phyloP scores from a whole-genome alignment of 2,888 invertebrate species.

The Monoplex corrugatus region DNA sequence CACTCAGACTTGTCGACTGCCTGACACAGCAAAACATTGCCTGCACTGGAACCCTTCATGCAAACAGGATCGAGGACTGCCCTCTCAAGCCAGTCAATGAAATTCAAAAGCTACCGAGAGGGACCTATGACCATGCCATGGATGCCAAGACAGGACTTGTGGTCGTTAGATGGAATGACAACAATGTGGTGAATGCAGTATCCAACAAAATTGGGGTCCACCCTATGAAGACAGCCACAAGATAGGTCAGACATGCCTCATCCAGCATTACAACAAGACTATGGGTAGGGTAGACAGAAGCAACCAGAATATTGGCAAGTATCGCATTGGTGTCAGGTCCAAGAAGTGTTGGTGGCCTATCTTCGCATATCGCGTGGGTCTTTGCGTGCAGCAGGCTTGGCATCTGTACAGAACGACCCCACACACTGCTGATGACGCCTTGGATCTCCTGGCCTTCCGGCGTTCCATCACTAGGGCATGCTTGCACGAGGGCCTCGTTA shows the following conservation, averaged over 20 bases:
- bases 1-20: neutral
- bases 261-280: neutral
- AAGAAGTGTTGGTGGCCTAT: neutral
- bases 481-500: neutral
- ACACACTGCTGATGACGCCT: neutral
- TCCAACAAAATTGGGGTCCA: neutral
- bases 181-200: neutral
- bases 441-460: neutral
- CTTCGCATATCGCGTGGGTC: neutral
- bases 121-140: neutral
- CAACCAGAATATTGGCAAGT: neutral
- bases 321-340: neutral
- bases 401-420: neutral
- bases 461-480: neutral
- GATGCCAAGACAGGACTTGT: neutral
- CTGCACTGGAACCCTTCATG: neutral
- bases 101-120: neutral
- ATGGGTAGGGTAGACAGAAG: neutral
- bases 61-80: conserved; percentile 6
- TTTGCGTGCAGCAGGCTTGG: neutral
- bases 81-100: neutral
- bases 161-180: neutral
- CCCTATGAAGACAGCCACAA: neutral
- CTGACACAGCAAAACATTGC: neutral
- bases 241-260: neutral